These are phyloP conservation scores for Dendropsophus ebraccatus DNA, from an alignment of 2,113 vertebrate species.

Conservation along the genomic window DNA sequence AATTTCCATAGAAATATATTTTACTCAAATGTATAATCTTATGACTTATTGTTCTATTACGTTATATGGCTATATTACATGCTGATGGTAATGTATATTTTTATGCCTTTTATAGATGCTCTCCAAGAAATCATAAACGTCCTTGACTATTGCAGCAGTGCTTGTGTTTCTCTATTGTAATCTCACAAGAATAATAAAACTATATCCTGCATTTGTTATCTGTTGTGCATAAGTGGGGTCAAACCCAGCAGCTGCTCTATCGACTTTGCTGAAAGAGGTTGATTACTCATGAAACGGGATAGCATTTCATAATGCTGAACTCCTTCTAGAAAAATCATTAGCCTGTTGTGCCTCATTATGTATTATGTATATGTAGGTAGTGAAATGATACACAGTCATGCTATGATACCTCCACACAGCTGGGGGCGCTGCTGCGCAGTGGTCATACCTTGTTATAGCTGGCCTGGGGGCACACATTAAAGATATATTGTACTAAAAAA, in stretches of 20 bases:
- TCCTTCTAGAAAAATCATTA: slow-evolving; percentile 28
- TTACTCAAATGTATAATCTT: neutral
- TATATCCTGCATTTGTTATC: slow-evolving; percentile 13
- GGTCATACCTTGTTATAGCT: neutral
- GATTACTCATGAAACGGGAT: slow-evolving; percentile 29
- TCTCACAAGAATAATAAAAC: slow-evolving; percentile 32
- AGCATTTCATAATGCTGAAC: neutral
- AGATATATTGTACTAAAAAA: neutral
- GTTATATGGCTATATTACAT: neutral
- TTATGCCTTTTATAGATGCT: neutral
- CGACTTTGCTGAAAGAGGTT: slow-evolving; percentile 23
- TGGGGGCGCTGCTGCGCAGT: neutral
- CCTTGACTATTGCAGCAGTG: neutral
- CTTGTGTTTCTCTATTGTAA: neutral
- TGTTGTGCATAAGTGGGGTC: slow-evolving; percentile 23
- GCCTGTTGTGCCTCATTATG: slow-evolving; percentile 34
- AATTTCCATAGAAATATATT: neutral
- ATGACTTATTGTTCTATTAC: neutral
- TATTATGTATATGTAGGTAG: neutral
- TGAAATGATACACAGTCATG: neutral
- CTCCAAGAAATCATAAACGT: neutral
- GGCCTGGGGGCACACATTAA: neutral
- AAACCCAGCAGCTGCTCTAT: slow-evolving; percentile 41
- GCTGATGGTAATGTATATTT: neutral
- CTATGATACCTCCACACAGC: neutral